Evolutionary conservation across 2,797 vertebrate genomes (phyloP).

Genomic region (Myoxocephalus aenaeus): DNA sequence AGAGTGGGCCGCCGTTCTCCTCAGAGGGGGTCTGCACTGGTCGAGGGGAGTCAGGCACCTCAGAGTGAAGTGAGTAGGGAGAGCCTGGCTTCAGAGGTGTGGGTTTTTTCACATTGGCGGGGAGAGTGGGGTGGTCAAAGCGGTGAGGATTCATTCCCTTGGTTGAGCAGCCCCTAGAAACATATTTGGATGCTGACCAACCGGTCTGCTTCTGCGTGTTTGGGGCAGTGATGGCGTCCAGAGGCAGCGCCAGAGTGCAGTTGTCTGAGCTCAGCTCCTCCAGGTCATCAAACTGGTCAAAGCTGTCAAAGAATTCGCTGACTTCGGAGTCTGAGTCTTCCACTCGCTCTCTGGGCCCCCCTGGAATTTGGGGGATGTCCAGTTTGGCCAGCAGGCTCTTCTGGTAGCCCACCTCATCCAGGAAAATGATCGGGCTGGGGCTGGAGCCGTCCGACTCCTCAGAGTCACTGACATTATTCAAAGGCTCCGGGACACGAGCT

Average conservation of each 20-base stretch:
- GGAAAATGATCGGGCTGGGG: slow-evolving; percentile 97
- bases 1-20: slow-evolving; percentile 88
- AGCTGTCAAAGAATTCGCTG: slow-evolving; percentile 99
- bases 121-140: slow-evolving; percentile 91
- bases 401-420: slow-evolving; percentile 98
- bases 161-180: slow-evolving; percentile 80
- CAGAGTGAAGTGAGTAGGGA: slow-evolving; percentile 86
- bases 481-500: slow-evolving; percentile 67
- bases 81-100: slow-evolving; percentile 96
- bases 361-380: slow-evolving; percentile 94
- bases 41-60: slow-evolving; percentile 90
- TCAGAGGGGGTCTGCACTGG: slow-evolving; percentile 88
- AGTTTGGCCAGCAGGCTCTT: slow-evolving; percentile 96
- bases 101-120: slow-evolving; percentile 95
- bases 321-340: slow-evolving; percentile 99
- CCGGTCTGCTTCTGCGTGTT: slow-evolving; percentile 69
- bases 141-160: slow-evolving; percentile 94
- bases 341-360: slow-evolving; percentile 91
- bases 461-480: slow-evolving; percentile 89
- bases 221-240: slow-evolving; percentile 78
- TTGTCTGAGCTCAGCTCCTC: slow-evolving; percentile 82
- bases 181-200: slow-evolving; percentile 73
- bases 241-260: slow-evolving; percentile 77
- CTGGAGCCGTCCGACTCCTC: slow-evolving; percentile 97
- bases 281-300: slow-evolving; percentile 96